Evolutionary conservation across 2,797 vertebrate genomes (phyloP).

Genomic region (Gephyroberyx darwinii): DNA sequence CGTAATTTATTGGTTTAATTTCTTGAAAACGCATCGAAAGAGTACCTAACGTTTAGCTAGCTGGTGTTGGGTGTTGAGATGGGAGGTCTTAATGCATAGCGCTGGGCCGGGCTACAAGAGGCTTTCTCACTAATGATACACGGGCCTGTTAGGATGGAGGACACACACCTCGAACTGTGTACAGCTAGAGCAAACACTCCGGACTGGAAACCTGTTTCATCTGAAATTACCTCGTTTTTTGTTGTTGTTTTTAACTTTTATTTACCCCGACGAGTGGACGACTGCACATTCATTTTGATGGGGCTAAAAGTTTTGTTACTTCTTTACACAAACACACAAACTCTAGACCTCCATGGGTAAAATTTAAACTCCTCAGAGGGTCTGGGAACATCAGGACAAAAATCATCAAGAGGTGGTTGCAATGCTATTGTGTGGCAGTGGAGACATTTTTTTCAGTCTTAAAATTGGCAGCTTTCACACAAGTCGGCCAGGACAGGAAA

Average conservation of each 20-base stretch:
- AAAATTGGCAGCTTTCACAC: no score
- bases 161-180: background rate
- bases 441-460: no score
- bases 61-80: constrained; percentile 46
- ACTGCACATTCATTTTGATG: background rate
- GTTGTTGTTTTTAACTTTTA: no score
- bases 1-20: constrained; percentile 5
- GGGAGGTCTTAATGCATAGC: constrained; percentile 9
- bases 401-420: no score
- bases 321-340: constrained; percentile 5
- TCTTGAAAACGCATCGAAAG: background rate
- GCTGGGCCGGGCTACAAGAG: constrained; percentile 58
- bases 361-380: background rate
- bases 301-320: background rate
- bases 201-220: background rate
- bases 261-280: no score
- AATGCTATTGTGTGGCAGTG: no score
- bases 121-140: constrained; percentile 30
- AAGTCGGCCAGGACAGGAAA: no score
- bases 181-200: background rate
- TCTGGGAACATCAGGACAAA: background rate
- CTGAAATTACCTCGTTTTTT: no score
- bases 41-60: constrained; percentile 45
- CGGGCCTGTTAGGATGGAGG: constrained; percentile 23
- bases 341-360: background rate